Conservation (phyloP, 53 echinoderm and acorn worm genomes). For the Luidia sarsii region DNA sequence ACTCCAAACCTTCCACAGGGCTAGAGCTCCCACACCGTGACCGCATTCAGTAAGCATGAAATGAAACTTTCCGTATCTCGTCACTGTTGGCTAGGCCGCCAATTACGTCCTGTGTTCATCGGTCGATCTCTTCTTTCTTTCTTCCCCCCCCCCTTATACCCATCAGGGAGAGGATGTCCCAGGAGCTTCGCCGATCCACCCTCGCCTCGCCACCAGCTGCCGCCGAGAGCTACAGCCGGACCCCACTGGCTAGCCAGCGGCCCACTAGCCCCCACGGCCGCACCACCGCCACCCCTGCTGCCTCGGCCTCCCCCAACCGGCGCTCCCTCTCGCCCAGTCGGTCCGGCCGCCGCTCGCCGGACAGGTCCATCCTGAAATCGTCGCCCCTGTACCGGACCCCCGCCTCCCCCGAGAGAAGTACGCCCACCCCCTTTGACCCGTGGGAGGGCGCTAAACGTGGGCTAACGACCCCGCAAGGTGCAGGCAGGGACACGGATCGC, state of each 20-base stretch:
- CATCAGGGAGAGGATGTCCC: slow-evolving; percentile 86
- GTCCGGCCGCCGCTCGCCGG: slow-evolving; percentile 73
- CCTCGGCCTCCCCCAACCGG: slow-evolving; percentile 53
- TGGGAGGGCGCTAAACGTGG: no score
- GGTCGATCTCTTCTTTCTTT: no score
- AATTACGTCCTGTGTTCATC: no score
- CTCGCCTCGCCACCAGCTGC: slow-evolving; percentile 55
- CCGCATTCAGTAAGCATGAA: no score
- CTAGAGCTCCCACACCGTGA: no score
- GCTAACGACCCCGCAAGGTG: no score
- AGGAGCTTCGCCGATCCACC: slow-evolving; percentile 79
- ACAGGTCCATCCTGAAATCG: slow-evolving; percentile 74
- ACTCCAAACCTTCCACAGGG: no score
- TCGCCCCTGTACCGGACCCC: slow-evolving; percentile 56
- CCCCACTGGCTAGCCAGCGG: slow-evolving; percentile 26
- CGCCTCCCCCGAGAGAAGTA: slow-evolving; percentile 78
- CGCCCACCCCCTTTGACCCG: no score
- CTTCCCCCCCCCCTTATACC: background rate
- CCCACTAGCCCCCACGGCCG: slow-evolving; percentile 25
- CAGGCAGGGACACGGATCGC: background rate
- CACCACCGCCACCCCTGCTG: slow-evolving; percentile 34
- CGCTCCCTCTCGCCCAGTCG: slow-evolving; percentile 73
- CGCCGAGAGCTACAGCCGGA: slow-evolving; percentile 33
- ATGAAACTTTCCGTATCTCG: no score
- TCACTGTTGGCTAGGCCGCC: no score